Conservation (phyloP, 2,888 invertebrate species). For the Biston betularia region DNA sequence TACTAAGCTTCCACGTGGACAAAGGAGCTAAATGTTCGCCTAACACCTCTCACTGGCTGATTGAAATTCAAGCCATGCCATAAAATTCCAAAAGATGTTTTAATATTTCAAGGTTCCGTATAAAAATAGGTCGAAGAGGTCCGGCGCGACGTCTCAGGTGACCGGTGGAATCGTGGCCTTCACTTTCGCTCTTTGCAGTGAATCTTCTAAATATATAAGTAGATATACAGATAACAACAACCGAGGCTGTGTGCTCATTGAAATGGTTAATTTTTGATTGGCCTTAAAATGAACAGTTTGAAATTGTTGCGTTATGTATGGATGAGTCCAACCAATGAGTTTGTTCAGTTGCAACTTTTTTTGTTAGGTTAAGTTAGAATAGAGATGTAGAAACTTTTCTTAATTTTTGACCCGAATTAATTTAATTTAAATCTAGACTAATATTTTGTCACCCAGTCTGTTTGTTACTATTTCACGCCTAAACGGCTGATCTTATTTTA, state of each 20-base stretch:
- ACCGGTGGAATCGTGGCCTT: constrained; percentile 58
- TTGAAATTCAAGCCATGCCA: constrained; percentile 41
- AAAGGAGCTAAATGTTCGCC: constrained; percentile 22
- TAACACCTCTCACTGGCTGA: constrained; percentile 39
- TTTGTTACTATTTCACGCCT: too few relatives aligned
- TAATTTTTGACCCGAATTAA: too few relatives aligned
- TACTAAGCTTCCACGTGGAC: constrained; percentile 33
- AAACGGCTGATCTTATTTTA: too few relatives aligned
- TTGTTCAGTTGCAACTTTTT: too few relatives aligned
- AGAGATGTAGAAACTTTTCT: too few relatives aligned
- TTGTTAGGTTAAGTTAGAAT: too few relatives aligned
- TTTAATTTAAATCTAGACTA: too few relatives aligned
- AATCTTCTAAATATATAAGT: constrained; percentile 48
- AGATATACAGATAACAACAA: constrained; percentile 3
- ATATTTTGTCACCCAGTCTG: too few relatives aligned
- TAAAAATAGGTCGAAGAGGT: constrained; percentile 43
- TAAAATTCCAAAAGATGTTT: constrained; percentile 40
- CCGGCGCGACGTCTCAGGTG: constrained; percentile 40
- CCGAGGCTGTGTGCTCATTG: constrained; percentile 7
- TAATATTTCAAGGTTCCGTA: constrained; percentile 46
- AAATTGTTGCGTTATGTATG: not conserved
- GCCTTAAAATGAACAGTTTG: not conserved
- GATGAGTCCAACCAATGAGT: too few relatives aligned
- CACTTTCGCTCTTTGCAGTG: constrained; percentile 71
- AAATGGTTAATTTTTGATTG: not conserved